Evolutionary conservation across 2,113 vertebrate species (phyloP), one percentile per base, ranked within the genome.

Genomic region (Cottus gobio): DNA sequence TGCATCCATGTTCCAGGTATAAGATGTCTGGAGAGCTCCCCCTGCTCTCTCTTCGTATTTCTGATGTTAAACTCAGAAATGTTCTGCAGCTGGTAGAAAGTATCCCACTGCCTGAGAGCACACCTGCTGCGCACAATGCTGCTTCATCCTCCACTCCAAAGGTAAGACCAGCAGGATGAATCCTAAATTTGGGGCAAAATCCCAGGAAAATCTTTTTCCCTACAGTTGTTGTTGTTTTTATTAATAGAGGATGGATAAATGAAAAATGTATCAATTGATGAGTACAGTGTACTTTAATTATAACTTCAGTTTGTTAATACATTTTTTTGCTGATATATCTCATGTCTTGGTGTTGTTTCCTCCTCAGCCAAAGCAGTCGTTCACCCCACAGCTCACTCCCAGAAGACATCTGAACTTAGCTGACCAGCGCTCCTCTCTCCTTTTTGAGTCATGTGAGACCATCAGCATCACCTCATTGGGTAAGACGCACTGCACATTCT

Each of bases 21-120:
- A 98, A 98, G 91, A 85, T 99, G 24, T 97, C 87, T 77, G 98
- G 97, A 69, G 94, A 96, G 73, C 95, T 99, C 72, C 97, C 97
- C 67, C 92, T 97, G 85, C 92, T 99, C 79, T 99, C 96, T 74
- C 69, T 99, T 66, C 94, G 95, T 79, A 96, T 99, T 82, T 99
- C 98, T 31, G 98, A 99, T 83, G 92, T 95, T 82, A 99, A 98
- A 91, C 86, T 99, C 11, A 95, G 91, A 73, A 96, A 94, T 39
- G 95, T 98, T 72, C 90, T 99, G 89, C 93, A 96, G 80, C 90
- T 99, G 83, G 84, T 98, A 63, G 95, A 97, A 10, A 98, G 97
- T 75, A 99, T 99, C 93, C 98, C 98, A 1, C 95, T 96, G 72
- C 97, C 97, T 50, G 89, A 96, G 94, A 95, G 93, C 82, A 84